Conservation (phyloP, 2,113 vertebrate species). For the Leptobrachium leishanense region DNA sequence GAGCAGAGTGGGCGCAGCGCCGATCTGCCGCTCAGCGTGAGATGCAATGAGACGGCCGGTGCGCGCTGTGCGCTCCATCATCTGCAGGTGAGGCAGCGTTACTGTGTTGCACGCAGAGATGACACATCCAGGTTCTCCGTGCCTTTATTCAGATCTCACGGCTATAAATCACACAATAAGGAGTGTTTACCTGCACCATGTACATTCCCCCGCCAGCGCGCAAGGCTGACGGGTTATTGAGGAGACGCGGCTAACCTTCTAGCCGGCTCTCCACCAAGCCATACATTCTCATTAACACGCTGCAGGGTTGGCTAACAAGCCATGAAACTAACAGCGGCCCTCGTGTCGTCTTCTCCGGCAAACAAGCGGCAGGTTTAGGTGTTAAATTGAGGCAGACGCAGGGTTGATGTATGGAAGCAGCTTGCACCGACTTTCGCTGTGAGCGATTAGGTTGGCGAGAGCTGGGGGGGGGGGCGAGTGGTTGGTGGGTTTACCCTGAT, state of each 20-base stretch:
- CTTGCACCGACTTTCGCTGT: not conserved
- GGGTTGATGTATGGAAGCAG: not conserved
- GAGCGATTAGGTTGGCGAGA: not conserved
- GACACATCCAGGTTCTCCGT: not conserved
- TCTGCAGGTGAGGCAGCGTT: too few species aligned
- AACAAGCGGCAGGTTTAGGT: not conserved
- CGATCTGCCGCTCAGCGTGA: not conserved
- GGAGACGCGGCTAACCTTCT: not conserved
- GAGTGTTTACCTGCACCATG: not conserved
- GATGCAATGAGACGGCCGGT: too few species aligned
- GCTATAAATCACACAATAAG: not conserved
- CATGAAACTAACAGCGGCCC: constrained; percentile 10
- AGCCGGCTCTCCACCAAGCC: not conserved
- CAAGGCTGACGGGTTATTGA: not conserved
- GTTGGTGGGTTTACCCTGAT: too few species aligned
- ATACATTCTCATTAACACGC: constrained; percentile 14
- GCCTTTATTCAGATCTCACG: not conserved
- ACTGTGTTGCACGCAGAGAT: too few species aligned
- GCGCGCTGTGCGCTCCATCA: too few species aligned
- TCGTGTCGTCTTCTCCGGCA: not conserved
- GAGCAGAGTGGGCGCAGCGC: not conserved
- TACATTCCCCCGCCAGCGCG: not conserved
- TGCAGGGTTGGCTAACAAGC: not conserved
- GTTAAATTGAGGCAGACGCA: constrained; percentile 7
- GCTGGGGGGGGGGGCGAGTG: not conserved